Evolutionary conservation across 35 echinoderm and acorn worm genomes (phyloP).

Genomic region (Holothuria glaberrima): DNA sequence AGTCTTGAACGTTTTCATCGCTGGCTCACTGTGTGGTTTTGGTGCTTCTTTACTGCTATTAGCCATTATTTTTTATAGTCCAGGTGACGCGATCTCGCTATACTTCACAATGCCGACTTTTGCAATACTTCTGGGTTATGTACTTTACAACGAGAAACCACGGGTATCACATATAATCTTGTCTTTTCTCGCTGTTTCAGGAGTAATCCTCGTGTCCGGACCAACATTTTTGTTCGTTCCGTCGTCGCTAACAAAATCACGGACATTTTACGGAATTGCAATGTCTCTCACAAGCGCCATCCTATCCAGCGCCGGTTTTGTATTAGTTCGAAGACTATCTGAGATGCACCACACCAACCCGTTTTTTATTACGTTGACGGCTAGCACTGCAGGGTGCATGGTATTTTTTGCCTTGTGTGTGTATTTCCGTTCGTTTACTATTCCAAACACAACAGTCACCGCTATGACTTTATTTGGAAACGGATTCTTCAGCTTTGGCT

Average conservation of each 20-base stretch:
- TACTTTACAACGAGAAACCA: slow-evolving; percentile 16
- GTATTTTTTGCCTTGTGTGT: not conserved
- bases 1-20: not conserved
- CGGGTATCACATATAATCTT: not conserved
- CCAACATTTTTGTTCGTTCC: not conserved
- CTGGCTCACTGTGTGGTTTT: not conserved
- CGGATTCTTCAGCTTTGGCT: slow-evolving; percentile 16
- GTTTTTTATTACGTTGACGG: not conserved
- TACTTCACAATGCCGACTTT: slow-evolving; percentile 18
- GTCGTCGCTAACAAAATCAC: not conserved
- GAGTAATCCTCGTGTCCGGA: slow-evolving; percentile 13
- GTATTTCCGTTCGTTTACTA: not conserved
- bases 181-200: not conserved
- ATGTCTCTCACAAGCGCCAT: not conserved
- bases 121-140: not conserved
- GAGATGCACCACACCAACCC: not conserved
- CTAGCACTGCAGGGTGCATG: not conserved
- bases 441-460: not conserved
- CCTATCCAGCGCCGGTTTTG: not conserved
- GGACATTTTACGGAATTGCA: not conserved
- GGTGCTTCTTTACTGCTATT: not conserved
- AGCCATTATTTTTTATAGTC: slow-evolving; percentile 1
- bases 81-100: slow-evolving; percentile 9
- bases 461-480: not conserved
- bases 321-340: not conserved